A percentile compares a stretch with the other conserved stretches of the same genome.
Conservation (phyloP, 30 jellyfish, hydroid and myxozoan species). For the Turritopsis dohrnii region DNA sequence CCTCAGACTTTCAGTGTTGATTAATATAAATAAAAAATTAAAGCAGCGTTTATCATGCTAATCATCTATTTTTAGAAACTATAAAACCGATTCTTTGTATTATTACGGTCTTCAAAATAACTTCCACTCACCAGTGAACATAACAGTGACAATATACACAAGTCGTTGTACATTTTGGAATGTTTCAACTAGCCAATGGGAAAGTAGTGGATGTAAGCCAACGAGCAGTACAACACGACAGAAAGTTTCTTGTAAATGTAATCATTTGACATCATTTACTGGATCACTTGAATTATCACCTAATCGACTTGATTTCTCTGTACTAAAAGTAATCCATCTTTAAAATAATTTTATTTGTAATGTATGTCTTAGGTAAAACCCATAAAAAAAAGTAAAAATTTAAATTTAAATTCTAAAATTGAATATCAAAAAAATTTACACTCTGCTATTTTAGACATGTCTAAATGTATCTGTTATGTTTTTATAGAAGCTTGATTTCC, state of each 20-base stretch:
- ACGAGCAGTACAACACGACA: constrained; percentile 33
- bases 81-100: neutral
- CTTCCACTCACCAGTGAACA: constrained; percentile 18
- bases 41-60: too few relatives aligned
- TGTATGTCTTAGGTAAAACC: too few relatives aligned
- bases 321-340: constrained; percentile 47
- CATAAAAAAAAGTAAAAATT: too few relatives aligned
- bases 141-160: constrained; percentile 43
- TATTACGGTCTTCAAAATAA: constrained; percentile 22
- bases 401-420: too few relatives aligned
- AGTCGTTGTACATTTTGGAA: constrained; percentile 71
- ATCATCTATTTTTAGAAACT: neutral
- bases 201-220: constrained; percentile 56
- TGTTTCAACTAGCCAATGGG: constrained; percentile 40
- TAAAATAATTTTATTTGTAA: neutral
- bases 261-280: constrained; percentile 84
- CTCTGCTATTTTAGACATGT: neutral
- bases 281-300: constrained; percentile 69
- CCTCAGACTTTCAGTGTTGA: too few relatives aligned
- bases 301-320: constrained; percentile 74
- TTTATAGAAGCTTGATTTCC: constrained; percentile 69
- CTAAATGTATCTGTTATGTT: neutral
- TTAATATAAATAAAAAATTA: too few relatives aligned
- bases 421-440: too few relatives aligned
- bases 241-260: constrained; percentile 52